These are phyloP conservation scores for Agrochola macilenta DNA, from an alignment of 2,888 invertebrate genomes.

Conservation along the genomic window DNA sequence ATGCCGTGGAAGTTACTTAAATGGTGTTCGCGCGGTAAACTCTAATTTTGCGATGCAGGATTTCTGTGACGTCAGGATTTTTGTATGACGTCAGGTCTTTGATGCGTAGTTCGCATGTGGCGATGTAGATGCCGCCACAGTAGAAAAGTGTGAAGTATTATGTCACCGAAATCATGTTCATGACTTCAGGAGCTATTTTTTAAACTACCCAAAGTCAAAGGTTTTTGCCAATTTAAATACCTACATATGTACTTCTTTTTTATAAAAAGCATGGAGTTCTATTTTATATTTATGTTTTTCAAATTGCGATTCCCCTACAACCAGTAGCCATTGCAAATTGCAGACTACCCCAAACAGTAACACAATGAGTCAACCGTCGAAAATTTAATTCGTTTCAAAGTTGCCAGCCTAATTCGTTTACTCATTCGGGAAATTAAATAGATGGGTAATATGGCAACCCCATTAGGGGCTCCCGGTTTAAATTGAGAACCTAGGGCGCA, in stretches of 20 bases:
- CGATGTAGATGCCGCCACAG: background rate
- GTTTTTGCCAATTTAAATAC: background rate
- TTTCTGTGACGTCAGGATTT: no score
- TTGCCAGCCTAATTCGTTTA: constrained; percentile 89
- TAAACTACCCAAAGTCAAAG: background rate
- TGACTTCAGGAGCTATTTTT: background rate
- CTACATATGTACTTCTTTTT: background rate
- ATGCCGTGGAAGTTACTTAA: no score
- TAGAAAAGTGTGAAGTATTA: background rate
- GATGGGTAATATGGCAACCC: constrained; percentile 89
- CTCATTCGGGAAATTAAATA: constrained; percentile 90
- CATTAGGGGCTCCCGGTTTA: constrained; percentile 82
- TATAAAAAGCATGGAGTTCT: background rate
- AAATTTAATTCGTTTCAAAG: constrained; percentile 89
- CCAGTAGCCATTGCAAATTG: constrained; percentile 61
- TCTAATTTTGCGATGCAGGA: no score
- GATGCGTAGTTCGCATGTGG: no score
- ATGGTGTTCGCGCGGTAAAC: no score
- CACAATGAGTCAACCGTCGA: constrained; percentile 84
- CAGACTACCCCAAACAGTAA: constrained; percentile 39
- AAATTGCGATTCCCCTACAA: constrained; percentile 48
- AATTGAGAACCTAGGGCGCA: constrained; percentile 79
- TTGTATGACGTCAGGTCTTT: no score
- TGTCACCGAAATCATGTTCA: background rate
- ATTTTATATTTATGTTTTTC: background rate